Evolutionary conservation across 2,113 vertebrate genomes (phyloP).

Genomic region (Leucopsar rothschildi): DNA sequence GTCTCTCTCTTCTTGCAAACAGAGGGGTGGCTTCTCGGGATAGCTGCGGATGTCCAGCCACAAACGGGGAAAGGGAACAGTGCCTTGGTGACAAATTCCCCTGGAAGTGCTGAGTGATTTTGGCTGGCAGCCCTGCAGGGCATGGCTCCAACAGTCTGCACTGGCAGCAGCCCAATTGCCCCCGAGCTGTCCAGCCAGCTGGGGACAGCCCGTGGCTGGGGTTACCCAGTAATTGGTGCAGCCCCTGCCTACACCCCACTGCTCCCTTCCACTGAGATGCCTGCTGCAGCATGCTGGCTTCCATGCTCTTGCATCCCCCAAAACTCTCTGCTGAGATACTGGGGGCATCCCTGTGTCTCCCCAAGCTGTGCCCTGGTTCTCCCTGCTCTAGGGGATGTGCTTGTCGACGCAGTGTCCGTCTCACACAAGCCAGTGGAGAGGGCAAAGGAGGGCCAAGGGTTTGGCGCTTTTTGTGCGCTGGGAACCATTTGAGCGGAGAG

Average conservation of each 20-base stretch:
- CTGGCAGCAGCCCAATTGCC: neutral
- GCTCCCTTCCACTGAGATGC: neutral
- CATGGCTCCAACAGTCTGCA: neutral
- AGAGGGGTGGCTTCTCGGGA: neutral
- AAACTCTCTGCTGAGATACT: neutral
- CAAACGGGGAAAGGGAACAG: neutral
- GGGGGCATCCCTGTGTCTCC: neutral
- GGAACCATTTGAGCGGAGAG: accelerated
- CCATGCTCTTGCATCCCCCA: neutral
- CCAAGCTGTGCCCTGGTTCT: neutral
- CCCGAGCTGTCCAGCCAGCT: neutral
- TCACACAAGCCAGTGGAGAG: accelerated
- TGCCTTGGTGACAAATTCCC: constrained; percentile 16
- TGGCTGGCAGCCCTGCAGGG: neutral
- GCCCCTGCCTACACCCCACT: neutral
- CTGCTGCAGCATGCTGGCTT: accelerated
- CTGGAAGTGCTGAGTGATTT: neutral
- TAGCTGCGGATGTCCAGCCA: neutral
- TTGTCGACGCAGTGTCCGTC: accelerated
- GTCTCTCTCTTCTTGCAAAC: neutral
- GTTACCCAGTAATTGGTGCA: neutral
- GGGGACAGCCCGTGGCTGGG: neutral
- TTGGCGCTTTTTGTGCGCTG: neutral
- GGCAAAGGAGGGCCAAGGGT: neutral
- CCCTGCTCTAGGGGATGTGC: neutral